A percentile compares a stretch with the other conserved stretches of the same genome.
phyloP scores from a whole-genome alignment of 2,888 invertebrate species.

The Parapristionchus giblindavisi region DNA sequence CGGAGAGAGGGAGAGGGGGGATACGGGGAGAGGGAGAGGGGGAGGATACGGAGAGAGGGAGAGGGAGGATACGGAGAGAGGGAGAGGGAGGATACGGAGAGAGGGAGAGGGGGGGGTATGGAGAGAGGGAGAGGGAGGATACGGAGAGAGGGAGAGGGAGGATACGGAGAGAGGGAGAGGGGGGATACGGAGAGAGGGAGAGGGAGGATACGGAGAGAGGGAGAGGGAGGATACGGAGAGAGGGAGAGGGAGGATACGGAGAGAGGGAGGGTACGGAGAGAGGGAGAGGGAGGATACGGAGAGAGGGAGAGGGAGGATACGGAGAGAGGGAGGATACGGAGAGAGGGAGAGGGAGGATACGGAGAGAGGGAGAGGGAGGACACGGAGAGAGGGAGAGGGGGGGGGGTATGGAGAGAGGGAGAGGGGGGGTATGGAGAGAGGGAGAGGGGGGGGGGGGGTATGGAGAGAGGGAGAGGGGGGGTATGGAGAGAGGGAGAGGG shows the following conservation, averaged over 20 bases:
- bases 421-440: too few relatives aligned
- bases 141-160: not conserved
- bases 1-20: conserved; percentile 57
- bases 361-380: not conserved
- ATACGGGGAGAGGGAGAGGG: not conserved
- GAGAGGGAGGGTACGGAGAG: not conserved
- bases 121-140: not conserved
- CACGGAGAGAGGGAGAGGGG: not conserved
- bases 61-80: not conserved
- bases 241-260: not conserved
- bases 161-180: not conserved
- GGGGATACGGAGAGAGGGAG: not conserved
- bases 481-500: conserved; percentile 58
- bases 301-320: not conserved
- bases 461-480: not conserved
- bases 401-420: too few relatives aligned
- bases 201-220: conserved; percentile 19
- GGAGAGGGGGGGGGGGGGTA: not conserved
- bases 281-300: not conserved
- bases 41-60: not conserved
- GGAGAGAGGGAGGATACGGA: not conserved
- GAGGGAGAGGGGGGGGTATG: not conserved
- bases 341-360: conserved; percentile 9
- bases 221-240: not conserved
- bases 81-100: not conserved